A percentile compares a stretch with the other conserved stretches of the same genome.
phyloP scores from a whole-genome alignment of 2,797 vertebrate species.

The Malacoraja senta region DNA sequence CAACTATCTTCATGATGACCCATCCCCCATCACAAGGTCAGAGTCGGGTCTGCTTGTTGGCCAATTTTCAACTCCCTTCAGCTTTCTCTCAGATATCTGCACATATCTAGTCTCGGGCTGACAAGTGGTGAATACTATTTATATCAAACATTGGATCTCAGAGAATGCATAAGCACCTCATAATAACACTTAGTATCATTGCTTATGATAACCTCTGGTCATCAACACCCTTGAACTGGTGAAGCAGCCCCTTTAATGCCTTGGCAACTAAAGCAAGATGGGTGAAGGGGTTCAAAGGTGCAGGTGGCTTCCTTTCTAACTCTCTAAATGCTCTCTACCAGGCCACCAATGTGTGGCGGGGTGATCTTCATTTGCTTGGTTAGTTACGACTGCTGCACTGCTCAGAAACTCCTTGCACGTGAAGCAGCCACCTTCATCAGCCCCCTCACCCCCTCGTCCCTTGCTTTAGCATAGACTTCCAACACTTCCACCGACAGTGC shows the following conservation, averaged over 20 bases:
- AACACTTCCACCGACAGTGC: neutral
- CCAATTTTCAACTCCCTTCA: neutral
- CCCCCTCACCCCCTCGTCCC: neutral
- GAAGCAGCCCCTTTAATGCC: neutral
- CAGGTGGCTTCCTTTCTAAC: neutral
- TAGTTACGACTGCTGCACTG: neutral
- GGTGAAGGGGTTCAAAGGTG: neutral
- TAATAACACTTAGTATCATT: neutral
- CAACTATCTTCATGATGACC: neutral
- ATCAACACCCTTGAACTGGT: neutral
- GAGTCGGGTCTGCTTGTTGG: neutral
- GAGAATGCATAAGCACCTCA: neutral
- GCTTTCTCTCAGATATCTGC: neutral
- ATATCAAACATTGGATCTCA: neutral
- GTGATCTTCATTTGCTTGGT: neutral
- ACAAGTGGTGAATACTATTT: neutral
- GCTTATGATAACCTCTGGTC: no score
- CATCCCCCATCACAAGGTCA: neutral
- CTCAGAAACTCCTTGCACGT: neutral
- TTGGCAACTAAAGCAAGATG: neutral
- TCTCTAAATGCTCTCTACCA: neutral
- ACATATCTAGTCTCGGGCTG: neutral
- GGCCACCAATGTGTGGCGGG: neutral
- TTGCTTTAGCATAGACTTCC: neutral
- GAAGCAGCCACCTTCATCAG: neutral